Evolutionary conservation across 2,113 vertebrate genomes (phyloP).

Genomic region (Malurus elegans): DNA sequence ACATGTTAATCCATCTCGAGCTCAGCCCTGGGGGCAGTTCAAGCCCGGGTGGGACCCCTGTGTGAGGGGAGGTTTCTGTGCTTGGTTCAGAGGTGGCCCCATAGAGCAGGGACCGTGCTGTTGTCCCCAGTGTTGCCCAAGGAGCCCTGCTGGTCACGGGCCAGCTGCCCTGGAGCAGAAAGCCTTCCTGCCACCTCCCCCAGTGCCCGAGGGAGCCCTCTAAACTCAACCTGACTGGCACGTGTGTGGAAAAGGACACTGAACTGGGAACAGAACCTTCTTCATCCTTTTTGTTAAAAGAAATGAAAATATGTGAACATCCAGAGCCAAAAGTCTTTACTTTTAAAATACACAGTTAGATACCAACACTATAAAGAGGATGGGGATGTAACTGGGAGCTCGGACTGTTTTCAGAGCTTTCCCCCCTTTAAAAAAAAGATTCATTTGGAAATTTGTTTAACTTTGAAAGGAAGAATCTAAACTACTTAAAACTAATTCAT

Average conservation of each 20-base stretch:
- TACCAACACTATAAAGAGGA: neutral
- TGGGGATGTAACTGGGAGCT: neutral
- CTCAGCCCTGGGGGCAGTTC: neutral
- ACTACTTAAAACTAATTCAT: neutral
- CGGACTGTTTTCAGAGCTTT: neutral
- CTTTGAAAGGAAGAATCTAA: neutral
- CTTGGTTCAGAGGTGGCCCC: neutral
- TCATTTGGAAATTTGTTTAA: neutral
- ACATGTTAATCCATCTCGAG: neutral
- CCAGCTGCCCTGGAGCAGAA: neutral
- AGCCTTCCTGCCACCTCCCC: neutral
- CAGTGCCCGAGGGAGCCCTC: neutral
- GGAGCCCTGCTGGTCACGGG: neutral
- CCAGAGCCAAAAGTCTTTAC: neutral
- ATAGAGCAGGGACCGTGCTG: neutral
- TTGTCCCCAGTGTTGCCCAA: neutral
- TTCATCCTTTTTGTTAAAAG: neutral
- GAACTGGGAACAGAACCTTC: neutral
- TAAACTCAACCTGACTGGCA: neutral
- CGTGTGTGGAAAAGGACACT: neutral
- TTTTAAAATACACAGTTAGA: neutral
- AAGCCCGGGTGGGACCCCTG: neutral
- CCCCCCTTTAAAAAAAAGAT: neutral
- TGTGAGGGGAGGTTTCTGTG: neutral
- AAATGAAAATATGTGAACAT: neutral